A percentile compares a stretch with the other conserved stretches of the same genome.
These are phyloP conservation scores for Cataglyphis rosenhaueri DNA, from an alignment of 2,888 invertebrate species.

Conservation along the genomic window DNA sequence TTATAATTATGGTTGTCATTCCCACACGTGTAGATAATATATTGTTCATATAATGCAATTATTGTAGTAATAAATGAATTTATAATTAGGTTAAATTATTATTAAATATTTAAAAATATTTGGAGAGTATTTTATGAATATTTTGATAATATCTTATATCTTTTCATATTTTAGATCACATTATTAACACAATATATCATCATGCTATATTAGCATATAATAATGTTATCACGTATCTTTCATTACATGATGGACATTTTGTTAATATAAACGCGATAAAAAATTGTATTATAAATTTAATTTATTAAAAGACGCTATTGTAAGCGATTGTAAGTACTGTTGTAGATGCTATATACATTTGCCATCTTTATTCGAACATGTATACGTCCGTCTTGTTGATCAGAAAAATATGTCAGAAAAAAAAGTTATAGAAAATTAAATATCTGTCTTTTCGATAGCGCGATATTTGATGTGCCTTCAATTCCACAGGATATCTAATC, in stretches of 20 bases:
- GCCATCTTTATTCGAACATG: neutral
- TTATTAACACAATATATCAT: neutral
- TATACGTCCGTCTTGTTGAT: neutral
- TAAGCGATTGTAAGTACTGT: neutral
- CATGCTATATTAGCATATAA: neutral
- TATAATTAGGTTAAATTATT: neutral
- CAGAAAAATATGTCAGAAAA: neutral
- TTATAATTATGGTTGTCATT: constrained; percentile 17
- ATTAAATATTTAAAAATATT: constrained; percentile 3
- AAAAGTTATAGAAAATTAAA: neutral
- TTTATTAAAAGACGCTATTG: neutral
- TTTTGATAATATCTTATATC: neutral
- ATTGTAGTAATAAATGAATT: neutral
- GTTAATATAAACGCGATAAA: neutral
- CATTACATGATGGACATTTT: constrained; percentile 5
- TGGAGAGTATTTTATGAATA: neutral
- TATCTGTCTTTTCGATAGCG: neutral
- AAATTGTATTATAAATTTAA: constrained; percentile 29
- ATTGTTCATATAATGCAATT: constrained; percentile 4
- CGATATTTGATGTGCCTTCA: neutral
- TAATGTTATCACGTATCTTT: neutral
- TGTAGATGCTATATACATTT: constrained; percentile 48
- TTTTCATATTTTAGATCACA: neutral
- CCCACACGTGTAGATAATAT: neutral
- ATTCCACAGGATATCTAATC: neutral